Base-by-base conservation (phyloP, 1,140 invertebrate genomes). In the Listronotus oregonensis region DNA sequence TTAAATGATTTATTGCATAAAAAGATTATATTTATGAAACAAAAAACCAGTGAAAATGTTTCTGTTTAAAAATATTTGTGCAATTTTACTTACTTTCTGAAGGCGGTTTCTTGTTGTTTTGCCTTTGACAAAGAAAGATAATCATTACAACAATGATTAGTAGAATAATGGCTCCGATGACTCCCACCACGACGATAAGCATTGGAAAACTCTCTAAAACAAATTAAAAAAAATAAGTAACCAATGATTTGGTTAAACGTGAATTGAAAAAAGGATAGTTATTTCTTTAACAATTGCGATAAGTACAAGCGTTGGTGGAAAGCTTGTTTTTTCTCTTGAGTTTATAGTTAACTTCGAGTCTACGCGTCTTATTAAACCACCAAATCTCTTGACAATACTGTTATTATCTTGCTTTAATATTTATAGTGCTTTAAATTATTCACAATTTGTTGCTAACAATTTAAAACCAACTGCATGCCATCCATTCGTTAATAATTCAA, bases 111-210 rank as follows among this genome's bases (percentile, higher is more conserved):
- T 78, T 78, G 47, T 74, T 75, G 34, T 44, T 70, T 65, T 78
- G 77, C 54, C 82, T 78, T 67, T 85, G 82, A 55, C 82, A 83
- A 55, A 84, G 82, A 67, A 84, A 83, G n/a, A 84, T 73, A 65
- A 85, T 82, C 55, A 85, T 79, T 52, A 82, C 77, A 31, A 84
- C 72, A 54, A 85, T 84, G 51, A 84, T 78, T 17, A 82, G 77
- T 60, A 84, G 77, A 50, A 84, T 79, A 51, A 84, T 80, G 49
- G 82, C 76, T 67, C 81, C 83, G 59, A 84, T 74, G 47, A 82
- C 78, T 32, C 84, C 77, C 57, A 82, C 81, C 21, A 80, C 80
- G 70, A 85, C 78, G 66, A 85, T 83, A 57, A 85, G 76, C 66
- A 83, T 81, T 50, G 84, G 82, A 65, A 79, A 74, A 59, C 67